Evolutionary conservation across 2,113 vertebrate genomes (phyloP), one percentile per base, ranked within the genome.

Genomic region (Clarias macrocephalus): DNA sequence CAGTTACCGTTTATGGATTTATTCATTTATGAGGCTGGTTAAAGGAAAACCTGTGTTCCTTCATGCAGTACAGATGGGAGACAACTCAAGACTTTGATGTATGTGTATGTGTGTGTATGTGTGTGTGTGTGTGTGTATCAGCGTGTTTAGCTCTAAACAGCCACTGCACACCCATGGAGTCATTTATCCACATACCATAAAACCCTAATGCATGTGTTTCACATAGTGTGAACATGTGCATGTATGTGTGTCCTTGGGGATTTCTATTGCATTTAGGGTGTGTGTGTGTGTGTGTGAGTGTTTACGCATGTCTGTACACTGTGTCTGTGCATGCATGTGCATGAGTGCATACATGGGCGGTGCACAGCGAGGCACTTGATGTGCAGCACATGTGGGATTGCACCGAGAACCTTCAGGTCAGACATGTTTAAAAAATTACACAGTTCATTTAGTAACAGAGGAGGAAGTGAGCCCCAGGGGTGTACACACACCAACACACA

Each of bases 371-470:
- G 84, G 66, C 28, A 72, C 66, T 86, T 91, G 87, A 91, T 91
- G 89, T 92, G 88, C 73, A 25, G 63, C 72, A 88, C 85, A 87
- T 91, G 91, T 92, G 90, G 87, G 73, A 72, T 89, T 88, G 56
- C 76, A 73, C 57, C 62, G 18, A 88, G 85, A 90, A 91, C 89
- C 86, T 91, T 21, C 54, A 88, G 83, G 83, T 88, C 57, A 85
- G 89, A 88, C 79, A 84, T 88, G 90, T 90, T 91, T 89, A 86
- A 79, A 87, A 68, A 66, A 91, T 91, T 87, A 88, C 81, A 90
- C 91, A 86, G 88, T 85, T 92, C 83, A 86, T 86, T 90, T 87
- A 82, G 72, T 70, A 81, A 85, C 65, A 85, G 79, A 25, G 66
- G 77, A 87, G 90, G 88, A 92, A 88, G 86, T 88, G 80, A 85